Evolutionary conservation across 2,113 vertebrate species (phyloP).

Genomic region (Hirundichthys speculiger): DNA sequence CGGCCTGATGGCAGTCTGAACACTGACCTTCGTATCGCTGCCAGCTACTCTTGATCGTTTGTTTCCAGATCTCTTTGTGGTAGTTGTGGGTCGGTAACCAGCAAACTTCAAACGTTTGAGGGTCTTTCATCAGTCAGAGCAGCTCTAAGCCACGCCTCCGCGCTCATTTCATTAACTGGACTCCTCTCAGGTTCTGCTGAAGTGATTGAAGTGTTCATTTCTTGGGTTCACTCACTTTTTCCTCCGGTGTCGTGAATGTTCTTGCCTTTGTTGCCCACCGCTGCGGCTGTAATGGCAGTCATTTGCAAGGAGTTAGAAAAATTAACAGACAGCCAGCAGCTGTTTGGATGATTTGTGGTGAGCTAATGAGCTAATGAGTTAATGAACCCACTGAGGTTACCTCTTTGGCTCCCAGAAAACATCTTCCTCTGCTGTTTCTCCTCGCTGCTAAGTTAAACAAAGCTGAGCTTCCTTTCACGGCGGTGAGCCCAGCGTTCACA

Average conservation of each 20-base stretch:
- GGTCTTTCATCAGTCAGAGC: too few relatives aligned
- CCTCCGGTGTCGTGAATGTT: not conserved
- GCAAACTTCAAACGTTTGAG: too few relatives aligned
- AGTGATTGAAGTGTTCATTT: too few relatives aligned
- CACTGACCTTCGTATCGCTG: too few relatives aligned
- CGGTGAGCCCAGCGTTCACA: conserved; percentile 30
- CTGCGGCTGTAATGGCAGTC: conserved; percentile 46
- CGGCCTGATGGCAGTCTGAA: too few relatives aligned
- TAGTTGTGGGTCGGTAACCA: too few relatives aligned
- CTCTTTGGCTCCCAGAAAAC: conserved; percentile 56
- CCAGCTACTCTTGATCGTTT: too few relatives aligned
- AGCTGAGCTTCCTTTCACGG: conserved; percentile 43
- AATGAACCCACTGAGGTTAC: conserved; percentile 68
- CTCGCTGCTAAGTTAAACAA: conserved; percentile 36
- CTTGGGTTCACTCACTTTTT: not conserved
- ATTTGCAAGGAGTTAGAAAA: conserved; percentile 64
- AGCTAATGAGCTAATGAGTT: conserved; percentile 64
- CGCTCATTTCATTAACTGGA: too few relatives aligned
- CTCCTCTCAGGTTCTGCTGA: too few relatives aligned
- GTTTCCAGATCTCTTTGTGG: too few relatives aligned
- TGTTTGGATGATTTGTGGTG: conserved; percentile 40
- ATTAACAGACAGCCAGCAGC: conserved; percentile 33
- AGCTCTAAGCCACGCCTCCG: too few relatives aligned
- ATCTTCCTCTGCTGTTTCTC: conserved; percentile 24
- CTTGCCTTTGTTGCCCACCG: conserved; percentile 24